phyloP scores from a whole-genome alignment of 1,140 invertebrate species.

The Telenomus remus region DNA sequence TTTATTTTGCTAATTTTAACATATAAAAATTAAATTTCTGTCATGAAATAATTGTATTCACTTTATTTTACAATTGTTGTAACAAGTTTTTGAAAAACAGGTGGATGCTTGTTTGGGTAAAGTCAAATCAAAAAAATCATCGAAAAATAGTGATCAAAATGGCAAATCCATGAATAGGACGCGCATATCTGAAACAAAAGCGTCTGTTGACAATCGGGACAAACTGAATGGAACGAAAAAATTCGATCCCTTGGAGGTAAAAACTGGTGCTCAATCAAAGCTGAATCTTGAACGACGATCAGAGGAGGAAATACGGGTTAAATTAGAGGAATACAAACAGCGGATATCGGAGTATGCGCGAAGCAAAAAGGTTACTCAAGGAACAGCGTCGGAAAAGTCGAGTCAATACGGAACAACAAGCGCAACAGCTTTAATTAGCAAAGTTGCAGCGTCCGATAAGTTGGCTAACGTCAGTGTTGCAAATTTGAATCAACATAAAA shows the following conservation, averaged over 20 bases:
- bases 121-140: slow-evolving; percentile 7
- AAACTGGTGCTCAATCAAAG: slow-evolving; percentile 22
- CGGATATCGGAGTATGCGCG: slow-evolving; percentile 50
- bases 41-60: too few relatives aligned
- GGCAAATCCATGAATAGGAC: slow-evolving; percentile 14
- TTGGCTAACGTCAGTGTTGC: not conserved
- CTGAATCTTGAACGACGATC: slow-evolving; percentile 31
- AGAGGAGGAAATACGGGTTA: slow-evolving; percentile 54
- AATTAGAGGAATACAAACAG: slow-evolving; percentile 60
- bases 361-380: slow-evolving; percentile 32
- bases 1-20: too few relatives aligned
- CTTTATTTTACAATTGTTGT: too few relatives aligned
- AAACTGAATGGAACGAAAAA: slow-evolving; percentile 16
- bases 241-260: slow-evolving; percentile 25
- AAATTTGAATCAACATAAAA: not conserved
- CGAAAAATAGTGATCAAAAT: slow-evolving; percentile 9
- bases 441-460: slow-evolving; percentile 27
- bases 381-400: slow-evolving; percentile 5
- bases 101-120: slow-evolving; percentile 13
- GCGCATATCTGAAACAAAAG: slow-evolving; percentile 13
- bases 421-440: slow-evolving; percentile 49
- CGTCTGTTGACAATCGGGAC: slow-evolving; percentile 18
- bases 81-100: too few relatives aligned
- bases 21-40: not conserved
- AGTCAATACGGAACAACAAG: slow-evolving; percentile 28